Conservation (phyloP, 2,888 invertebrate species). For the Pyralis farinalis region DNA sequence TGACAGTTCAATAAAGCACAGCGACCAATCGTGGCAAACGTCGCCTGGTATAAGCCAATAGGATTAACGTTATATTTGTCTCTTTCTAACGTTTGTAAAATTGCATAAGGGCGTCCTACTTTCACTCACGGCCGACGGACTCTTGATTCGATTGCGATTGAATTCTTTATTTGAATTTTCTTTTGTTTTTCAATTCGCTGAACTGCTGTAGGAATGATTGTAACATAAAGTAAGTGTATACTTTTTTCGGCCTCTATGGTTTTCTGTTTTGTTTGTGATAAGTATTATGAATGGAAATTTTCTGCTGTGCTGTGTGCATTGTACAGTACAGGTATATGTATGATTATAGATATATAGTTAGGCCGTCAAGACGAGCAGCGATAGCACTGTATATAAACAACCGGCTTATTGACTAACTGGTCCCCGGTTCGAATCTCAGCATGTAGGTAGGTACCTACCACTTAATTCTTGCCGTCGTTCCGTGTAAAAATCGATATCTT, state of each 20-base stretch:
- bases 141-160: constrained; percentile 77
- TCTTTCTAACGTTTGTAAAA: constrained; percentile 28
- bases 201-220: constrained; percentile 34
- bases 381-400: too few species aligned
- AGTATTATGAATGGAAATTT: too few species aligned
- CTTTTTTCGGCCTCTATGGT: not conserved
- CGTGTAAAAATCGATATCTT: too few species aligned
- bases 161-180: constrained; percentile 71
- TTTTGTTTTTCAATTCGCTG: constrained; percentile 67
- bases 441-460: too few species aligned
- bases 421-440: too few species aligned
- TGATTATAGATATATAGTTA: too few species aligned
- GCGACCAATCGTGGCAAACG: constrained; percentile 79
- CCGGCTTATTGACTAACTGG: too few species aligned
- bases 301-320: too few species aligned
- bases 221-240: constrained; percentile 26
- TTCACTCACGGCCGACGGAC: constrained; percentile 59
- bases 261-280: not conserved
- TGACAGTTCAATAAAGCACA: constrained; percentile 80
- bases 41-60: constrained; percentile 79
- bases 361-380: too few species aligned
- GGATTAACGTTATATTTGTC: constrained; percentile 70
- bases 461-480: too few species aligned
- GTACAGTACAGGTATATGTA: too few species aligned
- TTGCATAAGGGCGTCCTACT: constrained; percentile 40